phyloP scores from a whole-genome alignment of 2,113 vertebrate genomes.

The Mellivora capensis region DNA sequence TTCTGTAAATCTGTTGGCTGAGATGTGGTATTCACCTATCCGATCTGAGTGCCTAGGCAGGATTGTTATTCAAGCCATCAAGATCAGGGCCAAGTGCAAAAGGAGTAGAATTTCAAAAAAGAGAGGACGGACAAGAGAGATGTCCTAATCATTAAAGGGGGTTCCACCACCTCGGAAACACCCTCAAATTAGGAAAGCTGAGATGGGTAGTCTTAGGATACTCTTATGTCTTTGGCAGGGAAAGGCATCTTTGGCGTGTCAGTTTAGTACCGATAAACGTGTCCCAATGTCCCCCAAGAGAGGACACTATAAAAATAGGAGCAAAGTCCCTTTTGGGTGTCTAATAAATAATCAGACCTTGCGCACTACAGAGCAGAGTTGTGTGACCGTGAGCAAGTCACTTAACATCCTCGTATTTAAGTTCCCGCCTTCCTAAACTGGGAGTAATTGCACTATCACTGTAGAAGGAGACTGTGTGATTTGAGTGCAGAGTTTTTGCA shows the following conservation, averaged over 20 bases:
- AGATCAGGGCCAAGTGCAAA: not conserved
- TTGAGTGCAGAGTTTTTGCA: not conserved
- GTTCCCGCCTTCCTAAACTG: not conserved
- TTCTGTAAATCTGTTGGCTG: not conserved
- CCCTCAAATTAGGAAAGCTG: not conserved
- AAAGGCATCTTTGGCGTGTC: not conserved
- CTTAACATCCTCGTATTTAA: not conserved
- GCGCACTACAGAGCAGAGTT: not conserved
- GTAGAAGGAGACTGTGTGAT: not conserved
- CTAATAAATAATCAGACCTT: not conserved
- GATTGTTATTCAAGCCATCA: not conserved
- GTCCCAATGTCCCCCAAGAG: not conserved
- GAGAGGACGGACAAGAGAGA: not conserved
- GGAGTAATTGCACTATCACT: not conserved
- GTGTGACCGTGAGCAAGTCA: not conserved
- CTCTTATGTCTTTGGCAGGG: not conserved
- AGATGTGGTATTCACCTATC: not conserved
- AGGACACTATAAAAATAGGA: not conserved
- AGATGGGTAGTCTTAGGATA: not conserved
- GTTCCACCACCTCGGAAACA: not conserved
- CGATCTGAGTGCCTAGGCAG: not conserved
- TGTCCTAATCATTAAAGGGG: not conserved
- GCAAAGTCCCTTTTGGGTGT: not conserved
- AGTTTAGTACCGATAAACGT: not conserved
- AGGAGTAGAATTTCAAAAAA: not conserved